A percentile compares a stretch with the other conserved stretches of the same genome.
Evolutionary conservation across 2,797 vertebrate genomes (phyloP).

Genomic region (Moxostoma hubbsi): DNA sequence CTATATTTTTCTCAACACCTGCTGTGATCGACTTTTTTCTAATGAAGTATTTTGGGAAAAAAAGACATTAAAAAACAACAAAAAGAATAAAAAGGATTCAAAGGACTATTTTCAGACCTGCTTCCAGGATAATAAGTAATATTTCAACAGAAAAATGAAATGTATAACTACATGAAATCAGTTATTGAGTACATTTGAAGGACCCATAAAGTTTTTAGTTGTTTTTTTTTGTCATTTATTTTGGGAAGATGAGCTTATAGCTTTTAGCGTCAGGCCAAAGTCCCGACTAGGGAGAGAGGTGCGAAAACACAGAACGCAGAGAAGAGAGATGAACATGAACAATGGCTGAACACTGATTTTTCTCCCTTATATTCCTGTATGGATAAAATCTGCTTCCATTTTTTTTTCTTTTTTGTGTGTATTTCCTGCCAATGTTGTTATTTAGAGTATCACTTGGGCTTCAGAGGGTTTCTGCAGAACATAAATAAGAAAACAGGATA

Average conservation of each 20-base stretch:
- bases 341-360: conserved; percentile 68
- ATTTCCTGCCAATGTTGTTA: conserved; percentile 83
- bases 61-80: conserved; percentile 68
- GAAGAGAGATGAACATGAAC: conserved; percentile 40
- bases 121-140: conserved; percentile 65
- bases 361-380: conserved; percentile 78
- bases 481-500: neutral
- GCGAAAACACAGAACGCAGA: conserved; percentile 58
- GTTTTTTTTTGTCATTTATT: conserved; percentile 70
- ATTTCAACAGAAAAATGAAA: conserved; percentile 61
- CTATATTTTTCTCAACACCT: conserved; percentile 82
- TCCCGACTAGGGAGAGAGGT: conserved; percentile 9
- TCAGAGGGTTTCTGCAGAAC: conserved; percentile 48
- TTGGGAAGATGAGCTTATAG: conserved; percentile 68
- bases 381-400: conserved; percentile 82
- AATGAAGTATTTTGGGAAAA: conserved; percentile 83
- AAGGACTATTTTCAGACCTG: conserved; percentile 80
- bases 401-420: conserved; percentile 88
- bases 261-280: conserved; percentile 60
- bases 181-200: conserved; percentile 67
- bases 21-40: conserved; percentile 76
- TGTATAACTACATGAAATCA: conserved; percentile 65
- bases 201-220: conserved; percentile 76
- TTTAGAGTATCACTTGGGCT: conserved; percentile 62
- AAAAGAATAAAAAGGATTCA: conserved; percentile 68